Conservation (phyloP, 2,797 vertebrate genomes). For the Perodicticus potto region DNA sequence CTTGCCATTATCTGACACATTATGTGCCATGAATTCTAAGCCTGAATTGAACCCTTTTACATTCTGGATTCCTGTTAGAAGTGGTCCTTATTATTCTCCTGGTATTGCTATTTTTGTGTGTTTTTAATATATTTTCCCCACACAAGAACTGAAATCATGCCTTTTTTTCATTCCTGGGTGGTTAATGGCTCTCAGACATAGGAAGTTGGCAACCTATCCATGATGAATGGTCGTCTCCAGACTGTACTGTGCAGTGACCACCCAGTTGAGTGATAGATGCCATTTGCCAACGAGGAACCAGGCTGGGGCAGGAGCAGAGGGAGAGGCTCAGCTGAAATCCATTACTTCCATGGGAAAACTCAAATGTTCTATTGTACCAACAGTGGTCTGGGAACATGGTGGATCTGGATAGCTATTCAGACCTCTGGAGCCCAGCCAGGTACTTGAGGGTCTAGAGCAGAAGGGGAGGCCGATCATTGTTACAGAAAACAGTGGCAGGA, state of each 20-base stretch:
- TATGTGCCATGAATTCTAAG: slow-evolving; percentile 68
- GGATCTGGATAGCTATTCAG: neutral
- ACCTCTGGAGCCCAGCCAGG: neutral
- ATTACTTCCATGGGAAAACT: slow-evolving; percentile 52
- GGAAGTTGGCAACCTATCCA: slow-evolving; percentile 17
- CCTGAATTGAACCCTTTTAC: slow-evolving; percentile 63
- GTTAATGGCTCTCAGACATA: slow-evolving; percentile 47
- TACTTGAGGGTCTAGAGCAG: neutral
- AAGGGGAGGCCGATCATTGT: neutral
- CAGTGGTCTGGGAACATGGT: neutral
- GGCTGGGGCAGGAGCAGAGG: neutral
- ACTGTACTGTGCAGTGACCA: neutral
- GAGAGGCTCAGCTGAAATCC: neutral
- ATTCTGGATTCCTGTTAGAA: slow-evolving; percentile 52
- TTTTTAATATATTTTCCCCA: slow-evolving; percentile 69
- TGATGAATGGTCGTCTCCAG: slow-evolving; percentile 31
- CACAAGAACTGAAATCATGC: slow-evolving; percentile 53
- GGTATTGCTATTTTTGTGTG: slow-evolving; percentile 66
- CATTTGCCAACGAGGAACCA: slow-evolving; percentile 50
- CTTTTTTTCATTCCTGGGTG: slow-evolving; percentile 55
- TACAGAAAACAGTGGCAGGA: neutral
- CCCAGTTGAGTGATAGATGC: slow-evolving; percentile 9
- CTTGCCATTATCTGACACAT: slow-evolving; percentile 71
- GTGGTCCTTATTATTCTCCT: slow-evolving; percentile 63
- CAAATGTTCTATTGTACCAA: neutral